These are phyloP conservation scores for Sapajus apella DNA, from an alignment of 2,113 vertebrate species.

Conservation along the genomic window DNA sequence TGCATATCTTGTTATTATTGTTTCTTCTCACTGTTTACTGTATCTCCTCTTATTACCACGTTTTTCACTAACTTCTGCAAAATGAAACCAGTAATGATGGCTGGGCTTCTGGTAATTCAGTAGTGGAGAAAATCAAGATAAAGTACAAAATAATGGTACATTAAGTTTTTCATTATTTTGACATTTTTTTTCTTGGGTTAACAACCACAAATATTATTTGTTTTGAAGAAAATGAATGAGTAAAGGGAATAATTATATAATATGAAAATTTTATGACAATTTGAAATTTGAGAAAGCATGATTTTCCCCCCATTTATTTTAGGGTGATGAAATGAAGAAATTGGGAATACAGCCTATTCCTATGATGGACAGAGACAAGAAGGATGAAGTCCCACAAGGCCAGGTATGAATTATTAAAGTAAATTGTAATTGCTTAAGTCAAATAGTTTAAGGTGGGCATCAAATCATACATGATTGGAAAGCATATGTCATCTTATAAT, in stretches of 20 bases:
- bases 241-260: background rate
- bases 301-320: background rate
- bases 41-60: rapidly evolving
- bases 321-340: constrained; percentile 99
- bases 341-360: constrained; percentile 96
- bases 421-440: background rate
- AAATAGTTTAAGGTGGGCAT: rapidly evolving
- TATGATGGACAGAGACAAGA: constrained; percentile 99
- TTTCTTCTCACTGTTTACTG: rapidly evolving
- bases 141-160: rapidly evolving
- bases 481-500: rapidly evolving
- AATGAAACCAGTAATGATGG: rapidly evolving
- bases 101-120: too few species aligned
- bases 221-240: background rate
- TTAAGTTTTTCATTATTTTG: too few species aligned
- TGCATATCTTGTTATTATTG: rapidly evolving
- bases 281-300: background rate
- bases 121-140: background rate
- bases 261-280: background rate
- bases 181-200: background rate
- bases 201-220: background rate
- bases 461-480: rapidly evolving
- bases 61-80: too few species aligned
- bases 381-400: constrained; percentile 95
- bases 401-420: constrained; percentile 86